Evolutionary conservation across 2,797 vertebrate species (phyloP).

Genomic region (Lacerta viridis): DNA sequence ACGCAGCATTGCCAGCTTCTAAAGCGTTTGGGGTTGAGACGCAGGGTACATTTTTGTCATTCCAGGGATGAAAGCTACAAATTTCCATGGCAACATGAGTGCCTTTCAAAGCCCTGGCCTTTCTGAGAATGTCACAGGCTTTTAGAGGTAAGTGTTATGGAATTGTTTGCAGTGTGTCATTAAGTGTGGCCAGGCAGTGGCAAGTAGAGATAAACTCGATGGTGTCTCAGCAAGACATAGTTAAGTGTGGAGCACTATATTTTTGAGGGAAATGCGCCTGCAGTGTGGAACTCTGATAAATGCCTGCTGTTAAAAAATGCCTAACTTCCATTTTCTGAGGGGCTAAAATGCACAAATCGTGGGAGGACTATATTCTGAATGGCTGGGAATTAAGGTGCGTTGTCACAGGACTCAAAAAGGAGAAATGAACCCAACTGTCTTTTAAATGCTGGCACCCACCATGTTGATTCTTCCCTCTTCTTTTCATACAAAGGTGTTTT

Average conservation of each 20-base stretch:
- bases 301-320: neutral
- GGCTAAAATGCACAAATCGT: neutral
- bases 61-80: neutral
- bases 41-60: neutral
- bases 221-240: neutral
- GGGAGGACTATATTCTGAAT: neutral
- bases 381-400: fast-evolving
- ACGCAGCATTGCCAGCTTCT: neutral
- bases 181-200: neutral
- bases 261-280: neutral
- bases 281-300: neutral
- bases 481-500: neutral
- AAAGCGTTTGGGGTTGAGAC: neutral
- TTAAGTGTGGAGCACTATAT: conserved; percentile 4
- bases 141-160: conserved; percentile 19
- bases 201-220: conserved; percentile 13
- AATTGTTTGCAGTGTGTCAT: conserved; percentile 35
- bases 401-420: neutral
- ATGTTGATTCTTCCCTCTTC: neutral
- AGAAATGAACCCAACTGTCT: neutral
- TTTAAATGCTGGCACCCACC: neutral
- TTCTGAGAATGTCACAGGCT: conserved; percentile 33
- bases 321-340: conserved; percentile 21
- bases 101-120: conserved; percentile 21
- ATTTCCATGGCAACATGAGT: conserved; percentile 27